Percentiles rank a stretch among this genome's conserved stretches.
Evolutionary conservation across 2,888 invertebrate species (phyloP).

Genomic region (Hyalella azteca): DNA sequence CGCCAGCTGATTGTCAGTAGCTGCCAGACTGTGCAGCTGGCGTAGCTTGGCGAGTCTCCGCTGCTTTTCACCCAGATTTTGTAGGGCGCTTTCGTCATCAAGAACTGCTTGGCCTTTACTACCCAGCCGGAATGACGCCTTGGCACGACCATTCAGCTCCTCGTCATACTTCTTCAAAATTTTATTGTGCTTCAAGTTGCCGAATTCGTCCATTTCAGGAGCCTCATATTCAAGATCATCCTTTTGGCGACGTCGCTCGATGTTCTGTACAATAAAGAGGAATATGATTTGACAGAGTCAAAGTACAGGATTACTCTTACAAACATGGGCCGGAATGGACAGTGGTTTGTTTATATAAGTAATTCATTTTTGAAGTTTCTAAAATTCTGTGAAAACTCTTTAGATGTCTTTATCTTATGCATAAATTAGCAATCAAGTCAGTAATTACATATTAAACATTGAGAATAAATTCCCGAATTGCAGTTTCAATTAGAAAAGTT

Average conservation of each 20-base stretch:
- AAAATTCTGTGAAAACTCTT: too few relatives aligned
- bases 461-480: too few relatives aligned
- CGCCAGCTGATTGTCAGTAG: slow-evolving; percentile 74
- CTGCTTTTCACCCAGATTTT: slow-evolving; percentile 38
- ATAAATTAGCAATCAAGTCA: too few relatives aligned
- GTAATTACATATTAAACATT: too few relatives aligned
- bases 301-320: too few relatives aligned
- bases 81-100: slow-evolving; percentile 53
- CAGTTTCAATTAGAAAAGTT: too few relatives aligned
- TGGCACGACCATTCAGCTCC: slow-evolving; percentile 79
- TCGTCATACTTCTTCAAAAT: slow-evolving; percentile 93
- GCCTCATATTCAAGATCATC: slow-evolving; percentile 88
- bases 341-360: too few relatives aligned
- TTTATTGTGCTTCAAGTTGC: slow-evolving; percentile 68
- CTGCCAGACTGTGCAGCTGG: slow-evolving; percentile 59
- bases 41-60: slow-evolving; percentile 66
- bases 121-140: slow-evolving; percentile 77
- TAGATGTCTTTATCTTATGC: too few relatives aligned
- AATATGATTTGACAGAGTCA: slow-evolving; percentile 54
- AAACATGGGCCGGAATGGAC: too few relatives aligned
- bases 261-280: slow-evolving; percentile 68
- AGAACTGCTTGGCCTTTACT: slow-evolving; percentile 64
- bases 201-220: slow-evolving; percentile 69
- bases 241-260: slow-evolving; percentile 82
- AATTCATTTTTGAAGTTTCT: too few relatives aligned